Evolutionary conservation across 2,797 vertebrate genomes (phyloP).

Genomic region (Enteromius trimaculatus): DNA sequence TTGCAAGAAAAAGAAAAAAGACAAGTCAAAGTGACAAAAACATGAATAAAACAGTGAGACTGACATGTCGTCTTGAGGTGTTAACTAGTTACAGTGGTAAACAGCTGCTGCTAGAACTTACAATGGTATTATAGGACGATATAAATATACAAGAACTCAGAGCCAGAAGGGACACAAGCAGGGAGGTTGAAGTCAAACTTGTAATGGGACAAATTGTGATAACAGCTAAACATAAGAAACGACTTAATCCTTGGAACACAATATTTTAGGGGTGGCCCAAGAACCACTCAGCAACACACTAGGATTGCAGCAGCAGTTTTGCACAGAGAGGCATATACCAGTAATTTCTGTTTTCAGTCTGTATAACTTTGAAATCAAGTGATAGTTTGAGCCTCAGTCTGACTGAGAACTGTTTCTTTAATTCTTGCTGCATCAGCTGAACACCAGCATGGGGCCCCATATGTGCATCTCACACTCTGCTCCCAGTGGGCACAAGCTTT

Average conservation of each 20-base stretch:
- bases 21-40: neutral
- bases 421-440: constrained; percentile 47
- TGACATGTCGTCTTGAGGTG: neutral
- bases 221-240: neutral
- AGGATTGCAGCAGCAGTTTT: neutral
- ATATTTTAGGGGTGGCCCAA: too few relatives aligned
- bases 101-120: neutral
- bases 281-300: neutral
- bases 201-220: neutral
- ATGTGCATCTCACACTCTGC: constrained; percentile 76
- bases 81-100: neutral
- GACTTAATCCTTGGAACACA: neutral
- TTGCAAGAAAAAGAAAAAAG: neutral
- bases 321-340: neutral
- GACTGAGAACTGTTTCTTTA: constrained; percentile 15
- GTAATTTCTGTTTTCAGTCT: too few relatives aligned
- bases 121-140: neutral
- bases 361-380: neutral
- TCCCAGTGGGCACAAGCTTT: constrained; percentile 73
- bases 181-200: neutral
- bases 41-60: constrained; percentile 12
- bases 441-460: constrained; percentile 73
- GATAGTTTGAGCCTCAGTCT: constrained; percentile 19
- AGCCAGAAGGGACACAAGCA: neutral
- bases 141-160: neutral